Evolutionary conservation across 1,140 invertebrate species (phyloP), one percentile per base, ranked within the genome.

Genomic region (Plectus sambesii): DNA sequence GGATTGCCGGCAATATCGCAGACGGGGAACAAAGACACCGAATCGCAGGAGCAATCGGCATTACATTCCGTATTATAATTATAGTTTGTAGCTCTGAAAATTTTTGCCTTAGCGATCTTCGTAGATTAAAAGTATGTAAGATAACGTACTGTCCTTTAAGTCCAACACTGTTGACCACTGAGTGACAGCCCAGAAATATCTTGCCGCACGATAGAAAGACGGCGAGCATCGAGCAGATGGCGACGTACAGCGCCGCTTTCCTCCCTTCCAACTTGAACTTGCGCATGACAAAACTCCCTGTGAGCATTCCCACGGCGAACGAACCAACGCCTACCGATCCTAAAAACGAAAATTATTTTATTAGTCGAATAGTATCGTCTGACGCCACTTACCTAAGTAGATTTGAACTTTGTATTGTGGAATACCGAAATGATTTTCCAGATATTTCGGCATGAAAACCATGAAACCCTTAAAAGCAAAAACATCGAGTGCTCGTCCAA

Each of bases 391-490:
- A 55, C 51, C 53, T 27, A 58, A 36, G 29, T 58, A 58, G 25
- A 36, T 47, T 19, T 58, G 48, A 40, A 57, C 58, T n/a, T 40
- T 46, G 17, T 50, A 52, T 35, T 58, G 56, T 15, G 56, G 56
- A 39, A 58, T 42, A 17, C 55, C 56, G 29, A 57, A 58, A 17
- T 58, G 53, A 37, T 52, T 39, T 44, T 58, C 47, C 33, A 58
- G 37, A 29, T 58, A 58, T 36, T 58, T 58, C 1, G 46, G 37
- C 15, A 47, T 42, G 40, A 58, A 58, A n/a, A 58, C 56, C 30
- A 58, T 56, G 35, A 55, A 55, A 37, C 55, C 56, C 35, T 58
- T 58, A 46, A 58, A 58, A 17, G 56, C 56, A 6, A 58, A 36
- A 1, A 57, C 56, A 17, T 58, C 56, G 35, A 58, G 36, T 29